phyloP scores from a whole-genome alignment of 2,113 vertebrate genomes.

The Neolamprologus falcicula region DNA sequence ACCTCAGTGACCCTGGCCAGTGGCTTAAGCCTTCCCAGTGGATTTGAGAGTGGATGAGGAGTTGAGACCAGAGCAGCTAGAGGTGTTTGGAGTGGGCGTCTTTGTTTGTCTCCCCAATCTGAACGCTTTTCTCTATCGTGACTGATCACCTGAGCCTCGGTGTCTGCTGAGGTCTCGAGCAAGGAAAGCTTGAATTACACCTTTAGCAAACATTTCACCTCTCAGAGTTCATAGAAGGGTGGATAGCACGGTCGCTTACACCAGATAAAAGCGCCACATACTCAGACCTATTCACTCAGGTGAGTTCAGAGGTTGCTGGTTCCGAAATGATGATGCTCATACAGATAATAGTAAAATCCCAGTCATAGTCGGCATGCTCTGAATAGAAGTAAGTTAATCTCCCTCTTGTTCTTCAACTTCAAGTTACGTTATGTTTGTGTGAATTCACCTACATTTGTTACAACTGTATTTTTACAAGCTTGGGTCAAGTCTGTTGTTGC shows the following conservation, averaged over 20 bases:
- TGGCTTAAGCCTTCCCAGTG: constrained; percentile 7
- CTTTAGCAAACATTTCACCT: constrained; percentile 62
- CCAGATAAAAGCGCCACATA: neutral
- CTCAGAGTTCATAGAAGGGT: constrained; percentile 1
- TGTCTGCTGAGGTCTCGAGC: constrained; percentile 27
- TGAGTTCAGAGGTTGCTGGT: neutral
- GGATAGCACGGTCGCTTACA: neutral
- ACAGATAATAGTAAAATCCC: neutral
- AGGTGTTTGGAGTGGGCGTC: constrained; percentile 47
- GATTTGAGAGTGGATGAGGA: constrained; percentile 22
- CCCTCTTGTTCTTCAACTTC: neutral
- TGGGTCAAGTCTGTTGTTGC: neutral
- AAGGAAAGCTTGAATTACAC: constrained; percentile 57
- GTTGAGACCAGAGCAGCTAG: neutral
- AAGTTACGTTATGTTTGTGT: neutral
- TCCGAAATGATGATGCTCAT: neutral
- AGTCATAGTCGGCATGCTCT: neutral
- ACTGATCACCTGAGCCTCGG: constrained; percentile 57
- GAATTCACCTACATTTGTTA: neutral
- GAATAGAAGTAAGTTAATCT: neutral
- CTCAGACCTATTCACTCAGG: neutral
- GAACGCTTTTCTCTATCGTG: constrained; percentile 34
- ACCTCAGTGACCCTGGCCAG: constrained; percentile 61
- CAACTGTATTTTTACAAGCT: neutral
- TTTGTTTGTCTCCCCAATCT: constrained; percentile 66